A percentile compares a stretch with the other conserved stretches of the same genome.
These are phyloP conservation scores for Helicoverpa zea DNA, from an alignment of 1,140 invertebrate genomes.

Conservation along the genomic window DNA sequence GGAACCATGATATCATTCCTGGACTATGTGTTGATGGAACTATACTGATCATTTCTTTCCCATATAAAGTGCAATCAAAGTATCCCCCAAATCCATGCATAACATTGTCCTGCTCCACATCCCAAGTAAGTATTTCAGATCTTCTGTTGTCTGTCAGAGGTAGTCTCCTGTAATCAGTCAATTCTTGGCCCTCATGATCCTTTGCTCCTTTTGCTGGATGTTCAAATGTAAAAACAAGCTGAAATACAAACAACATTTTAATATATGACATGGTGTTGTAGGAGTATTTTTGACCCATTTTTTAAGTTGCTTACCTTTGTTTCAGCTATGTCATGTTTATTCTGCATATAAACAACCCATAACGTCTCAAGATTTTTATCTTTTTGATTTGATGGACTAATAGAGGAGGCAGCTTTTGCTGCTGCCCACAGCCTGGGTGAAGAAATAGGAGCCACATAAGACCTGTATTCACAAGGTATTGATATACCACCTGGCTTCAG, in stretches of 20 bases:
- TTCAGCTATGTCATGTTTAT: conserved; percentile 94
- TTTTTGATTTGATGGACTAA: conserved; percentile 58
- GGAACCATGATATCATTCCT: conserved; percentile 99
- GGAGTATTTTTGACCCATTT: neutral
- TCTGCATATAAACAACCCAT: conserved; percentile 97
- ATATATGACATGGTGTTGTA: neutral
- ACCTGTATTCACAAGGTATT: conserved; percentile 96
- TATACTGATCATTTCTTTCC: conserved; percentile 95
- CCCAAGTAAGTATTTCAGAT: conserved; percentile 91
- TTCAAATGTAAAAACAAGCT: conserved; percentile 94
- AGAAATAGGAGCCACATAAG: conserved; percentile 94
- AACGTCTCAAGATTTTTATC: conserved; percentile 93
- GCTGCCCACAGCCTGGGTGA: conserved; percentile 86
- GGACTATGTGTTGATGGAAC: conserved; percentile 94
- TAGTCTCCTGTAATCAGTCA: conserved; percentile 89
- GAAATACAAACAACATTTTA: conserved; percentile 54
- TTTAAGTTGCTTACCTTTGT: conserved; percentile 87
- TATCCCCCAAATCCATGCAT: conserved; percentile 98
- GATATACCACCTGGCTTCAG: conserved; percentile 96
- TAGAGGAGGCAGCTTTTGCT: conserved; percentile 71
- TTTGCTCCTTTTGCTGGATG: conserved; percentile 90
- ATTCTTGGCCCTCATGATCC: conserved; percentile 72
- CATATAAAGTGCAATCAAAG: conserved; percentile 96
- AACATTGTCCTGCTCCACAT: conserved; percentile 91
- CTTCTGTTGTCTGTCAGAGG: conserved; percentile 92